Conservation (phyloP, 2,113 vertebrate genomes). For the Paradoxurus hermaphroditus region DNA sequence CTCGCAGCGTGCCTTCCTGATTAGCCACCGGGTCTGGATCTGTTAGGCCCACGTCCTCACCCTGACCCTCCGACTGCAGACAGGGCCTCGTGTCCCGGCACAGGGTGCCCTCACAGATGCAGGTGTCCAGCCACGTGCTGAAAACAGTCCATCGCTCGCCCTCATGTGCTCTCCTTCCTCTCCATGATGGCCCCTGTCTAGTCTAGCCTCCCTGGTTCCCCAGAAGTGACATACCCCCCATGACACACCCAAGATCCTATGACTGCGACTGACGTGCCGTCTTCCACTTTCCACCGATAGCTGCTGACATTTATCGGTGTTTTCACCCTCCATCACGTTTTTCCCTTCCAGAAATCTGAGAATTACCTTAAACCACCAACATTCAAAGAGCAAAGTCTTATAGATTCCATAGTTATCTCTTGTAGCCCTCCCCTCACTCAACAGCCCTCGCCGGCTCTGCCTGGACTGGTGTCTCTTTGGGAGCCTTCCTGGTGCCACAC, state of each 20-base stretch:
- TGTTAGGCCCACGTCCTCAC: not conserved
- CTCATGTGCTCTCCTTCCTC: not conserved
- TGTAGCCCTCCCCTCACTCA: not conserved
- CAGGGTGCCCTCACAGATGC: not conserved
- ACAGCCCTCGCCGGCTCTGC: not conserved
- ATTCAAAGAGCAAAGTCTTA: not conserved
- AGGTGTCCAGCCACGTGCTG: not conserved
- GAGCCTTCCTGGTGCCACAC: not conserved
- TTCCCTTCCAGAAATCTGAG: not conserved
- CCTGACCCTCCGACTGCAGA: not conserved
- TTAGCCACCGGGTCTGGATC: not conserved
- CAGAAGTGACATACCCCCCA: not conserved
- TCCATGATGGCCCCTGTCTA: not conserved
- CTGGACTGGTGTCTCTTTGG: not conserved
- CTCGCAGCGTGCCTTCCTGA: not conserved
- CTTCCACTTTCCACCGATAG: not conserved
- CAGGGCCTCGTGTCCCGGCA: not conserved
- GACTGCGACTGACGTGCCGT: no score
- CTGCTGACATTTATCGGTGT: not conserved
- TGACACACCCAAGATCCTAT: not conserved
- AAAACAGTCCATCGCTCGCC: not conserved
- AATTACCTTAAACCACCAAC: not conserved
- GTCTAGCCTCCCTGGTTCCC: not conserved
- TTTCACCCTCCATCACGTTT: not conserved
- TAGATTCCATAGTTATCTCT: not conserved